Conservation (phyloP, 23 tunicate species). For the Trididemnum nubilum region DNA sequence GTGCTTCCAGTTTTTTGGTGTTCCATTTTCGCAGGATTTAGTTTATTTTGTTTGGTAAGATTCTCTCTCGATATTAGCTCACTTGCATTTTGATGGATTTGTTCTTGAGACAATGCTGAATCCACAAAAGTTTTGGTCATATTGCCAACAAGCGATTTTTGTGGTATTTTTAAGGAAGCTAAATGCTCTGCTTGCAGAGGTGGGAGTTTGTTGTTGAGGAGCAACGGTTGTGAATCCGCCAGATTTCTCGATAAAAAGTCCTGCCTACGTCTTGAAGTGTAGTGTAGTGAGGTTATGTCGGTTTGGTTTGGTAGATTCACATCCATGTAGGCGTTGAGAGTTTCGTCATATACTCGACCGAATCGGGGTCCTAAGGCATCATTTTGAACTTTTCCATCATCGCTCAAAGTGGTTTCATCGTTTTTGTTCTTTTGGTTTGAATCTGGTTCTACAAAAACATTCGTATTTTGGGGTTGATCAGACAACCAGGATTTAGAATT, state of each 20-base stretch:
- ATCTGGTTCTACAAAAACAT: too few relatives aligned
- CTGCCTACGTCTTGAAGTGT: neutral
- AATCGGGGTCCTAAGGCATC: neutral
- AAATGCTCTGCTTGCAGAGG: constrained; percentile 51
- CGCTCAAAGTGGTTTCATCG: neutral
- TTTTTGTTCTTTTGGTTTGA: neutral
- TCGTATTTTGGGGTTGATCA: too few relatives aligned
- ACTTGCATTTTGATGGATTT: too few relatives aligned
- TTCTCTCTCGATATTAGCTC: too few relatives aligned
- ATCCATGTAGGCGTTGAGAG: neutral
- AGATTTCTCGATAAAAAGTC: neutral
- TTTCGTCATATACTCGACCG: neutral
- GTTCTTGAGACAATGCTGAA: too few relatives aligned
- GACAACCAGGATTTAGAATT: too few relatives aligned
- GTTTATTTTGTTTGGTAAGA: too few relatives aligned
- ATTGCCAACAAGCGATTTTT: too few relatives aligned
- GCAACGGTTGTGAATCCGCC: neutral
- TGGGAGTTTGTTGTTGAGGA: constrained; percentile 13
- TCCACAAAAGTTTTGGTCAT: too few relatives aligned
- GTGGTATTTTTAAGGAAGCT: too few relatives aligned
- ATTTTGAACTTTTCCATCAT: neutral
- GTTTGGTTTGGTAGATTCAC: constrained; percentile 3
- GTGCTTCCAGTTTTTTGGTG: too few relatives aligned
- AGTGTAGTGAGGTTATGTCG: neutral
- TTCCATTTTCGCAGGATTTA: too few relatives aligned